These are phyloP conservation scores for Cosmia trapezina DNA, from an alignment of 2,888 invertebrate genomes.

Conservation along the genomic window DNA sequence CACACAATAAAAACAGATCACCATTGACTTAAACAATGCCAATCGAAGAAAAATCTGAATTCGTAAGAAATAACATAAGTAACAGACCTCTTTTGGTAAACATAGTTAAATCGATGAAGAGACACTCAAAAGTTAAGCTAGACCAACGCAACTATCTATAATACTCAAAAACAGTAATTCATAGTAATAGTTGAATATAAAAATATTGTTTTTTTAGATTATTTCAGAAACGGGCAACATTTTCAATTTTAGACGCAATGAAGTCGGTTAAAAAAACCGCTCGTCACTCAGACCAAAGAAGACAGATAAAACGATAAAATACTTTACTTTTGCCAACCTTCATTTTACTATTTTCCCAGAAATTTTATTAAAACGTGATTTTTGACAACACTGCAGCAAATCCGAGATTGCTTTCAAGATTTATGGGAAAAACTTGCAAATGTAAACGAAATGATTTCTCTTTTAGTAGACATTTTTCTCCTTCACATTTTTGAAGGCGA, in stretches of 20 bases:
- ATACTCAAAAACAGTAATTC: neutral
- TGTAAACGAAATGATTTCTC: constrained; percentile 35
- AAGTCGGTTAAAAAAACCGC: constrained; percentile 1
- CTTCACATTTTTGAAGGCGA: constrained; percentile 1
- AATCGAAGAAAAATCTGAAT: too few relatives aligned
- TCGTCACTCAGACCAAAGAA: constrained; percentile 62
- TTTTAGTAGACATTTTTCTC: constrained; percentile 25
- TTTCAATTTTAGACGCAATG: neutral
- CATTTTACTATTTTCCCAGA: constrained; percentile 77
- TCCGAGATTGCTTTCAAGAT: constrained; percentile 61
- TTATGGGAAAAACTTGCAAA: constrained; percentile 55
- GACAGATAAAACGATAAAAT: constrained; percentile 77
- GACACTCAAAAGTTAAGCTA: neutral
- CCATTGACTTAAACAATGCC: too few relatives aligned
- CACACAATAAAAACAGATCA: too few relatives aligned
- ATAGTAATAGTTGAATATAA: too few relatives aligned
- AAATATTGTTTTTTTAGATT: neutral
- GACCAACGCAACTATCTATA: too few relatives aligned
- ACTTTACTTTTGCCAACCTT: constrained; percentile 79
- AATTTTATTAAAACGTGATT: constrained; percentile 74
- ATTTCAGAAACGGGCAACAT: neutral
- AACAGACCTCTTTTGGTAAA: too few relatives aligned
- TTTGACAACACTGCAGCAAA: constrained; percentile 71
- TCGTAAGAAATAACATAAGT: too few relatives aligned
- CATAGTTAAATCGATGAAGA: neutral